Evolutionary conservation across 2,888 invertebrate genomes (phyloP).

Genomic region (Nyleta sp.): DNA sequence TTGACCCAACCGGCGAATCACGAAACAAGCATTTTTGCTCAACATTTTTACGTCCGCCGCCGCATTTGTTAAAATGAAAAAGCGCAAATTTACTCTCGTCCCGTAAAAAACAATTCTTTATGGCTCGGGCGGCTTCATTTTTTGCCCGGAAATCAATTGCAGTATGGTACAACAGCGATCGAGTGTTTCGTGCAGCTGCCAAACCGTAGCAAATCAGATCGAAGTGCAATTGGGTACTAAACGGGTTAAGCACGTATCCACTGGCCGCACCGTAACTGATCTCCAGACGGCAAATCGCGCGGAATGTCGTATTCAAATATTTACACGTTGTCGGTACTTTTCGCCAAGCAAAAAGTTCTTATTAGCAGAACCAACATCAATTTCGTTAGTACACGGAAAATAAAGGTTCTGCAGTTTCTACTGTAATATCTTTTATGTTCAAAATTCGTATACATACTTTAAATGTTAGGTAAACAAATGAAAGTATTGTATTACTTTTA

Average conservation of each 20-base stretch:
- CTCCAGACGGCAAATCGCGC: conserved; percentile 14
- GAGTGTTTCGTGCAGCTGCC: conserved; percentile 19
- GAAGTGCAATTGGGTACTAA: conserved; percentile 47
- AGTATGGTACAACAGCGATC: conserved; percentile 11
- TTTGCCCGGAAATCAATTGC: conserved; percentile 9
- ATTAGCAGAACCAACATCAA: background rate
- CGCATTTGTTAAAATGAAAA: too few species aligned
- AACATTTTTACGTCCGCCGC: too few species aligned
- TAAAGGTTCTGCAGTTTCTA: too few species aligned
- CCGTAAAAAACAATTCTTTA: conserved; percentile 3
- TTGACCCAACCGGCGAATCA: too few species aligned
- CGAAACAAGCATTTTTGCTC: too few species aligned
- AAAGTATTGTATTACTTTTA: too few species aligned
- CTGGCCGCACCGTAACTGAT: conserved; percentile 26
- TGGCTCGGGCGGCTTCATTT: background rate
- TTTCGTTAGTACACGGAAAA: too few species aligned
- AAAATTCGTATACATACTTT: too few species aligned
- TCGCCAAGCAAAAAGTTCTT: background rate
- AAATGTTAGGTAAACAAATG: too few species aligned
- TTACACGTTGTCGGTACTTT: conserved; percentile 4
- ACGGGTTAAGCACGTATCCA: conserved; percentile 41
- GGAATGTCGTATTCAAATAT: conserved; percentile 33
- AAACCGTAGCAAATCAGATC: conserved; percentile 42
- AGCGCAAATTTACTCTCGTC: background rate
- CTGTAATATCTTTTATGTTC: too few species aligned